phyloP scores from a whole-genome alignment of 2,888 invertebrate genomes.

The Brachyopa scutellaris region DNA sequence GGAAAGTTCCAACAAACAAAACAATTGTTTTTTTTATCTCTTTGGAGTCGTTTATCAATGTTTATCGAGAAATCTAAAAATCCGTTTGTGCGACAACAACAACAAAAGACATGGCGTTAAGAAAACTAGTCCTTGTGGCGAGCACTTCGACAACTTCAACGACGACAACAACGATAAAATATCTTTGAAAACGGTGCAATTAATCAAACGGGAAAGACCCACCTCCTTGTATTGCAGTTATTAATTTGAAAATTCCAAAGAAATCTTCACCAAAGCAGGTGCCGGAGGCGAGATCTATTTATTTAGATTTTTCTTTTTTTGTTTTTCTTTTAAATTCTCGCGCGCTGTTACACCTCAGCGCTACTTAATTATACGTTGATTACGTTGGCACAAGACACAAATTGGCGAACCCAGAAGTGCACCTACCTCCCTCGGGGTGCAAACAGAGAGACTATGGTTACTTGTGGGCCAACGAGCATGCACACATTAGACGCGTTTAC shows the following conservation, averaged over 20 bases:
- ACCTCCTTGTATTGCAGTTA: conserved; percentile 22
- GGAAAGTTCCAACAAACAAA: not conserved
- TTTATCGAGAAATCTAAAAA: conserved; percentile 15
- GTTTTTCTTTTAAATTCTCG: no score
- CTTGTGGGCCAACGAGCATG: conserved; percentile 7
- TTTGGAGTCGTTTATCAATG: conserved; percentile 12
- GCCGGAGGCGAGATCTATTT: conserved; percentile 40
- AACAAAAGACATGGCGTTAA: not conserved
- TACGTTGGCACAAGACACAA: conserved; percentile 58
- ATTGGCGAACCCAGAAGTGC: conserved; percentile 37
- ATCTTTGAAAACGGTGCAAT: conserved; percentile 23
- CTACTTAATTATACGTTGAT: conserved; percentile 56
- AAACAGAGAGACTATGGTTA: conserved; percentile 7
- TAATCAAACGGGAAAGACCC: conserved; percentile 34
- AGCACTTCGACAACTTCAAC: no score
- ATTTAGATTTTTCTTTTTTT: conserved; percentile 47
- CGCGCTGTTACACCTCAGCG: conserved; percentile 54
- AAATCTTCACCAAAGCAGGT: conserved; percentile 32
- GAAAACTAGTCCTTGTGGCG: no score
- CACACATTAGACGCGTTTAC: not conserved
- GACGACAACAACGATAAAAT: conserved; percentile 2
- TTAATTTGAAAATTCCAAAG: conserved; percentile 41
- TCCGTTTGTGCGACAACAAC: not conserved
- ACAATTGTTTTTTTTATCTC: conserved; percentile 12
- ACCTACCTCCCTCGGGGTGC: not conserved